These are phyloP conservation scores for Dicyrtoma fusca DNA, from an alignment of 2,888 invertebrate genomes.

Conservation along the genomic window DNA sequence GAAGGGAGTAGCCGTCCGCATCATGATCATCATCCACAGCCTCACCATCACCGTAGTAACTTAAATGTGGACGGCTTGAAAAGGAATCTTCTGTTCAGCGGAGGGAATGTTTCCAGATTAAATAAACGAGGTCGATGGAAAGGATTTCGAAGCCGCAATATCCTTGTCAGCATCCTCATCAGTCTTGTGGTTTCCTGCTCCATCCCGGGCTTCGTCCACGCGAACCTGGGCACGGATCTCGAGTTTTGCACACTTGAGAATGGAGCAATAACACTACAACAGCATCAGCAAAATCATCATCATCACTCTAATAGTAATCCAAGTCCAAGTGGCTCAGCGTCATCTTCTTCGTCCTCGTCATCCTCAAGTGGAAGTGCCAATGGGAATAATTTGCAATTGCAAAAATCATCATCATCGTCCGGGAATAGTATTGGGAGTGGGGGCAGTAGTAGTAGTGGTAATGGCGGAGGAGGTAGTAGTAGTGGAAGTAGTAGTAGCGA, in stretches of 20 bases:
- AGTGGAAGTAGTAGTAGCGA: neutral
- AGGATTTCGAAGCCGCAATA: neutral
- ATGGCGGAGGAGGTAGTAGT: neutral
- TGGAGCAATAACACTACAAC: neutral
- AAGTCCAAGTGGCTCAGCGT: neutral
- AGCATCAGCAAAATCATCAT: neutral
- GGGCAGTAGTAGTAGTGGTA: neutral
- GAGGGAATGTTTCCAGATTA: constrained; percentile 5
- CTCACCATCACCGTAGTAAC: neutral
- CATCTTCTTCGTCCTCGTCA: constrained; percentile 1
- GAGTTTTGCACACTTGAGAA: constrained; percentile 2
- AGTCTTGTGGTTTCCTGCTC: neutral
- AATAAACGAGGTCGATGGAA: constrained; percentile 9
- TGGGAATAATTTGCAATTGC: neutral
- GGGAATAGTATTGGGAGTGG: neutral
- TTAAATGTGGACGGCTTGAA: neutral
- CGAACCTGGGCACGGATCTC: neutral
- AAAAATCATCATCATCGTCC: neutral
- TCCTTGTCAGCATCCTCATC: constrained; percentile 6
- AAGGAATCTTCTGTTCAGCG: constrained; percentile 1
- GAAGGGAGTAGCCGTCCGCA: neutral
- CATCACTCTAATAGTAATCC: neutral
- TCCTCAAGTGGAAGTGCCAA: neutral
- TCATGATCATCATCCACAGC: too few species aligned
- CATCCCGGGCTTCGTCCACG: neutral